phyloP scores from a whole-genome alignment of 2,888 invertebrate species.

The Sclerodermus sp. region DNA sequence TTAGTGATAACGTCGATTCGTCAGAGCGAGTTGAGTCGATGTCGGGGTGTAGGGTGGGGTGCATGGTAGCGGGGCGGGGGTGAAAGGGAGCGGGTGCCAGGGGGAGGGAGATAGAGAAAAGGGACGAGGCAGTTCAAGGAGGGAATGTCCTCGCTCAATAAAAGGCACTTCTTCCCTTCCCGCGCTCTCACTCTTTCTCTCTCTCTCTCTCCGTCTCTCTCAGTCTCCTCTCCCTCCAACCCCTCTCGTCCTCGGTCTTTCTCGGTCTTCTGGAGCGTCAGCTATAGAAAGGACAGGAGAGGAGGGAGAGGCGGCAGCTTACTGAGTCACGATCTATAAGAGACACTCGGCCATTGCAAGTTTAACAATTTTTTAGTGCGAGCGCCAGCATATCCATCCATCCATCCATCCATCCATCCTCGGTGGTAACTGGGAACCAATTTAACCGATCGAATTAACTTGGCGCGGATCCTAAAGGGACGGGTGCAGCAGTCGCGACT shows the following conservation, averaged over 20 bases:
- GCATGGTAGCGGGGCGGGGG: not conserved
- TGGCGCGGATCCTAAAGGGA: too few relatives aligned
- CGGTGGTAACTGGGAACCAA: too few relatives aligned
- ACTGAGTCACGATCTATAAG: too few relatives aligned
- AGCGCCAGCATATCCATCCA: too few relatives aligned
- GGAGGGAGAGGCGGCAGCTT: not conserved
- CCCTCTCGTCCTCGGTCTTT: too few relatives aligned
- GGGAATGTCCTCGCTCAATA: slow-evolving; percentile 19
- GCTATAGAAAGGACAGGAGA: slow-evolving; percentile 1
- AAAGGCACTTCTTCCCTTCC: slow-evolving; percentile 15
- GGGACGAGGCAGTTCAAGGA: not conserved
- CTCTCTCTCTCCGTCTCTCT: slow-evolving; percentile 1
- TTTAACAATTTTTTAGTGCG: too few relatives aligned
- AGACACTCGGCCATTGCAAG: too few relatives aligned
- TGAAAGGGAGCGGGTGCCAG: not conserved
- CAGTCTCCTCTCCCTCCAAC: too few relatives aligned
- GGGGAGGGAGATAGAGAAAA: slow-evolving; percentile 1
- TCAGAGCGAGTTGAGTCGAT: not conserved
- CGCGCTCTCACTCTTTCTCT: slow-evolving; percentile 5
- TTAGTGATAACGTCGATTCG: slow-evolving; percentile 6
- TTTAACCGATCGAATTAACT: too few relatives aligned
- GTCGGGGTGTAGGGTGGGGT: not conserved
- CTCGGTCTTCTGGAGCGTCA: not conserved
- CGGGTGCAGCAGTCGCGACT: too few relatives aligned
- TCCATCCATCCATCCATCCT: too few relatives aligned